Percentiles rank a stretch among this genome's conserved stretches.
phyloP scores from a whole-genome alignment of 2,888 invertebrate genomes.

The Andricus quercusramuli region DNA sequence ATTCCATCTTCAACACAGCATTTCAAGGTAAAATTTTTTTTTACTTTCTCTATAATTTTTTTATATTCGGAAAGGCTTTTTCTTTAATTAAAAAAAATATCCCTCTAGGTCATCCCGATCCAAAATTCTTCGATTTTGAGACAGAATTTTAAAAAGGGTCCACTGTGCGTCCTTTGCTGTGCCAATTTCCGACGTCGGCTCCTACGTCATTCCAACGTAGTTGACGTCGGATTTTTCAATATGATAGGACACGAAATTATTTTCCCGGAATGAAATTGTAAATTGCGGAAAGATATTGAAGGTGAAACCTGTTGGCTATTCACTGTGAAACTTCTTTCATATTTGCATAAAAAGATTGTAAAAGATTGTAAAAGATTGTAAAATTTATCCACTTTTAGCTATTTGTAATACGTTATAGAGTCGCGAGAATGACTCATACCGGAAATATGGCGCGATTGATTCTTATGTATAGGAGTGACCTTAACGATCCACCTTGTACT shows the following conservation, averaged over 20 bases:
- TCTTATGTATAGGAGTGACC: slow-evolving; percentile 13
- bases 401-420: background rate
- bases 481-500: background rate
- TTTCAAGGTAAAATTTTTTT: no score
- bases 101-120: no score
- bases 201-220: no score
- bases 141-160: no score
- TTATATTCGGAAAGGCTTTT: no score
- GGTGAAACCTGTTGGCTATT: background rate
- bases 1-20: no score
- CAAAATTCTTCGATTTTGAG: no score
- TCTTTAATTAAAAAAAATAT: no score
- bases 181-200: no score
- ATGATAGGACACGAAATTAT: background rate
- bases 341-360: background rate
- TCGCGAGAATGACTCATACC: background rate
- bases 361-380: background rate
- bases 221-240: no score
- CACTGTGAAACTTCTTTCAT: background rate
- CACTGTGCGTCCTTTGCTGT: no score
- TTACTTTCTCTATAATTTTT: no score
- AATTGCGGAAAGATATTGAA: background rate
- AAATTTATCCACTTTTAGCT: background rate
- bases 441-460: slow-evolving; percentile 17
- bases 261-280: background rate